phyloP scores from a whole-genome alignment of 2,797 vertebrate species.

The Poecilia wingei region DNA sequence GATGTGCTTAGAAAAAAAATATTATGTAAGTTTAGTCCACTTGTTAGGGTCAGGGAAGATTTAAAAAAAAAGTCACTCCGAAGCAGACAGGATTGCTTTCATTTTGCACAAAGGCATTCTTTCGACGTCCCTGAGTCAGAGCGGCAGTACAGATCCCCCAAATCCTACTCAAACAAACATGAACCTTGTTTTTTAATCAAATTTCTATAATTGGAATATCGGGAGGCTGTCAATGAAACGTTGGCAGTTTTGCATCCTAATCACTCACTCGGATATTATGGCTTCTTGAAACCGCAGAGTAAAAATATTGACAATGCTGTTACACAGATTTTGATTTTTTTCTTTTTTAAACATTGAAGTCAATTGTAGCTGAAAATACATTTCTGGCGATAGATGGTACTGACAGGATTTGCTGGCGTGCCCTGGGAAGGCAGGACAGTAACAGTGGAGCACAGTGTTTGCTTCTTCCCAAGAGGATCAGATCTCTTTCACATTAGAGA shows the following conservation, averaged over 20 bases:
- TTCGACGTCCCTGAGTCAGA: conserved; percentile 17
- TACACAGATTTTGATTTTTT: conserved; percentile 31
- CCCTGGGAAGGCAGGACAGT: conserved; percentile 22
- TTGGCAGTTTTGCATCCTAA: background rate
- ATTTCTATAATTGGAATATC: conserved; percentile 52
- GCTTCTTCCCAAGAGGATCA: conserved; percentile 69
- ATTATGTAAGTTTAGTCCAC: background rate
- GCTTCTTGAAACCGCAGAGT: conserved; percentile 34
- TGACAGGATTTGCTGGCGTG: background rate
- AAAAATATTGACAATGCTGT: conserved; percentile 37
- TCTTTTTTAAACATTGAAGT: background rate
- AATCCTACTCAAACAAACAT: conserved; percentile 46
- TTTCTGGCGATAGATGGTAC: background rate
- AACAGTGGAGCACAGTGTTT: conserved; percentile 22
- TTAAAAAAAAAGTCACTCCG: background rate
- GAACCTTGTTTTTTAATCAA: conserved; percentile 48
- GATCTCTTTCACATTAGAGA: conserved; percentile 64
- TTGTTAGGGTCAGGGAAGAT: background rate
- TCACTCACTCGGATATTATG: background rate
- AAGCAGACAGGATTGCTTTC: background rate
- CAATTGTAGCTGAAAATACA: conserved; percentile 17
- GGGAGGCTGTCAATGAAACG: conserved; percentile 28
- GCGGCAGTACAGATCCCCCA: conserved; percentile 25
- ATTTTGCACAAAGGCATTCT: conserved; percentile 23
- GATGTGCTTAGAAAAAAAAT: background rate